These are phyloP conservation scores for Heliconius cydno DNA, from an alignment of 2,888 invertebrate genomes.

Conservation along the genomic window DNA sequence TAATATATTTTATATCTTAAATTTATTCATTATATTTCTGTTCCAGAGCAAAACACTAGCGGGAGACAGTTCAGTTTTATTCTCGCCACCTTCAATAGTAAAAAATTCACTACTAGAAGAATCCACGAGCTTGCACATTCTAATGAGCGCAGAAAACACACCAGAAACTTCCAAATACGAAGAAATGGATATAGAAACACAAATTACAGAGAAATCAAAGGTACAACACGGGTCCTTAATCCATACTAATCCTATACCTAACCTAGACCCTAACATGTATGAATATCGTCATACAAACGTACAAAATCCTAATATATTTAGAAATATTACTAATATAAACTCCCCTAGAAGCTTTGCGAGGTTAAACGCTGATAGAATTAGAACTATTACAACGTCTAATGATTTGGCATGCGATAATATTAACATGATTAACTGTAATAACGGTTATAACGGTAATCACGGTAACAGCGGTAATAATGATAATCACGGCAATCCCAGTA, in stretches of 20 bases:
- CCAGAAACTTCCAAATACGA: slow-evolving; percentile 68
- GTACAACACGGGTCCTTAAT: slow-evolving; percentile 81
- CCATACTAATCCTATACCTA: slow-evolving; percentile 77
- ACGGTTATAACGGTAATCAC: slow-evolving; percentile 16
- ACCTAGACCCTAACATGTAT: slow-evolving; percentile 53
- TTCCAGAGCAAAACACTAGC: slow-evolving; percentile 93
- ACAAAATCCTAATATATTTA: slow-evolving; percentile 58
- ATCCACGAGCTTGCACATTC: slow-evolving; percentile 84
- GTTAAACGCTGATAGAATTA: slow-evolving; percentile 74
- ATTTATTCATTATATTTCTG: slow-evolving; percentile 38
- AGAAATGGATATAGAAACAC: slow-evolving; percentile 70
- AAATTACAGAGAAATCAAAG: slow-evolving; percentile 72
- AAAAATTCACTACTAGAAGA: slow-evolving; percentile 90
- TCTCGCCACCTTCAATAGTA: slow-evolving; percentile 94
- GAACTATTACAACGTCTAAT: slow-evolving; percentile 67
- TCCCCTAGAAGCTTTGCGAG: slow-evolving; percentile 73
- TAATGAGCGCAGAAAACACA: slow-evolving; percentile 73
- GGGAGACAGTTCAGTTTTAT: slow-evolving; percentile 89
- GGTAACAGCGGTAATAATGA: slow-evolving; percentile 10
- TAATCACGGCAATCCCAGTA: slow-evolving; percentile 15
- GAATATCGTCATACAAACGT: slow-evolving; percentile 51
- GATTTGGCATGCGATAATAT: slow-evolving; percentile 65
- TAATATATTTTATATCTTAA: too few species aligned
- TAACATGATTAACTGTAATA: slow-evolving; percentile 33
- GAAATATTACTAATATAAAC: slow-evolving; percentile 72